Conservation (phyloP, 2,797 vertebrate genomes). For the Tenualosa thibaudeaui region DNA sequence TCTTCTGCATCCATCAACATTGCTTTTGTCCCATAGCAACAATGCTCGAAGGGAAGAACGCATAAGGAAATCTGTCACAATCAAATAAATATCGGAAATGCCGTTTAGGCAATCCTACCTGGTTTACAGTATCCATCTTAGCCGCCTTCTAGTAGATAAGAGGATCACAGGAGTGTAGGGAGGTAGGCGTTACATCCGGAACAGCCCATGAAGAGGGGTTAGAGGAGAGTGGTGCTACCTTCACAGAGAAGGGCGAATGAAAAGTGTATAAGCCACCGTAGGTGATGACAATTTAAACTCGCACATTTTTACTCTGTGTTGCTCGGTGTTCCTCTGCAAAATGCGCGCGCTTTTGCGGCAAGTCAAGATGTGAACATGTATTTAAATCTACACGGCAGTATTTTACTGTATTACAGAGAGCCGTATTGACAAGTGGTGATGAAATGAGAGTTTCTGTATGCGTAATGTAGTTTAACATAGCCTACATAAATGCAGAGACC, state of each 20-base stretch:
- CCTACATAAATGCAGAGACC: too few relatives aligned
- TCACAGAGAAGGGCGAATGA: neutral
- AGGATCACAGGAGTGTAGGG: slow-evolving; percentile 59
- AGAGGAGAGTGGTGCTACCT: slow-evolving; percentile 15
- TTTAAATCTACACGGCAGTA: neutral
- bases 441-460: neutral
- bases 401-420: neutral
- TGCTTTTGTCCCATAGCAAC: neutral
- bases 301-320: neutral
- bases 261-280: neutral
- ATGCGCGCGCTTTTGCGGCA: neutral
- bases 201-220: slow-evolving; percentile 38
- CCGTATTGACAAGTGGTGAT: neutral
- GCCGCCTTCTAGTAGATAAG: slow-evolving; percentile 61
- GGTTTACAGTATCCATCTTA: slow-evolving; percentile 67
- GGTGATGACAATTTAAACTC: neutral
- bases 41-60: neutral
- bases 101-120: slow-evolving; percentile 54
- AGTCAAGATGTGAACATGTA: neutral
- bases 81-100: slow-evolving; percentile 25
- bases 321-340: neutral
- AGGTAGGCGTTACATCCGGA: slow-evolving; percentile 43
- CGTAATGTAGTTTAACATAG: neutral
- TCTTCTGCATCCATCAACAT: neutral
- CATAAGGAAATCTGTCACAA: neutral